Evolutionary conservation across 2,888 invertebrate genomes (phyloP).

Genomic region (Rhagonycha fulva): DNA sequence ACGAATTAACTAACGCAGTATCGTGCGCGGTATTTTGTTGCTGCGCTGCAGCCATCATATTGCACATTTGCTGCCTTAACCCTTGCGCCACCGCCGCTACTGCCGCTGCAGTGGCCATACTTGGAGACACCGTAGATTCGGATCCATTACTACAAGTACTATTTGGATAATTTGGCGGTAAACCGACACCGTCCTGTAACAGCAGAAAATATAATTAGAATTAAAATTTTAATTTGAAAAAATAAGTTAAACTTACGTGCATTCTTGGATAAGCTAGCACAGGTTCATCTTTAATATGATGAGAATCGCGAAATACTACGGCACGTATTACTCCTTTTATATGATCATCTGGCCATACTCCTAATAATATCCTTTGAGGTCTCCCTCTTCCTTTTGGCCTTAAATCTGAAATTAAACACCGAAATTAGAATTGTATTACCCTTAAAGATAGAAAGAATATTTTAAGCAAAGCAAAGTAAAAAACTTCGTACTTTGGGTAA

Average conservation of each 20-base stretch:
- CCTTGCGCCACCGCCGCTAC: conserved; percentile 87
- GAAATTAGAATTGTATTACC: background rate
- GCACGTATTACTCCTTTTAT: conserved; percentile 91
- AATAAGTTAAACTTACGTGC: conserved; percentile 58
- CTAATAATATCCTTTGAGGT: conserved; percentile 87
- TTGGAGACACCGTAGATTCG: conserved; percentile 65
- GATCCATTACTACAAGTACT: conserved; percentile 62
- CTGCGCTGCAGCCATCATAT: conserved; percentile 73
- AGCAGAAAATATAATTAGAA: background rate
- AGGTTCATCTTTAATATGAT: conserved; percentile 77
- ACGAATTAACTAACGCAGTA: conserved; percentile 52
- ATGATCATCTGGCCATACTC: conserved; percentile 93
- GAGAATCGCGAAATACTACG: conserved; percentile 88
- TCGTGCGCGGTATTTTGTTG: conserved; percentile 60
- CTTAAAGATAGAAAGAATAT: background rate
- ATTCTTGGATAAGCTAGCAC: conserved; percentile 64
- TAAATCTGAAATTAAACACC: conserved; percentile 64
- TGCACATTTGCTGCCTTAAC: conserved; percentile 84
- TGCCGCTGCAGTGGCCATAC: conserved; percentile 80
- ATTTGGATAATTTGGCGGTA: conserved; percentile 62
- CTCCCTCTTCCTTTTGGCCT: conserved; percentile 89
- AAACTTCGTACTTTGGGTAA: too few species aligned
- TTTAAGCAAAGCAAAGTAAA: background rate
- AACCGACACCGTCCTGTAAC: conserved; percentile 66
- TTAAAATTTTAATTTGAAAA: background rate